Percentiles rank a stretch among this genome's conserved stretches.
Conservation (phyloP, 2,113 vertebrate species). For the Tupaia tana region DNA sequence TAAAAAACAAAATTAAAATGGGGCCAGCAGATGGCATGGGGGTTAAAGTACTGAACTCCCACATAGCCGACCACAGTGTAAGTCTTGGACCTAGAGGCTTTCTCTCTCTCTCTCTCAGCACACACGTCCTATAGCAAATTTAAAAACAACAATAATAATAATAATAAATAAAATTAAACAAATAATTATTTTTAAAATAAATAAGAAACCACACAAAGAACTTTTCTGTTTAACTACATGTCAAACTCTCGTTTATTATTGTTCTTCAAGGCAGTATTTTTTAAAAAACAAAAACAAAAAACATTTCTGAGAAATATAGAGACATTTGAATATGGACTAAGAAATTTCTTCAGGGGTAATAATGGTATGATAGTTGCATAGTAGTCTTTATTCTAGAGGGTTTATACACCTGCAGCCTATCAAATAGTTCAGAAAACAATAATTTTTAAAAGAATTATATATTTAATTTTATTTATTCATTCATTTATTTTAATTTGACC, state of each 20-base stretch:
- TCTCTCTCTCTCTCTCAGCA: too few species aligned
- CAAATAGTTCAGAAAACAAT: not conserved
- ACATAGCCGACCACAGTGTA: too few species aligned
- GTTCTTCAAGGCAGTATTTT: conserved; percentile 6
- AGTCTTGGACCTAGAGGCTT: too few species aligned
- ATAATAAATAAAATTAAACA: too few species aligned
- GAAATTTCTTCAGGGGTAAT: not conserved
- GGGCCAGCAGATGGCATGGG: too few species aligned
- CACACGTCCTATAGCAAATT: too few species aligned
- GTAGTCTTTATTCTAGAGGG: not conserved
- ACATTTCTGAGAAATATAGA: conserved; percentile 31
- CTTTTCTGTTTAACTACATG: not conserved
- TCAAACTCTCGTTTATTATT: conserved; percentile 5
- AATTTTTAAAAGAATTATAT: too few species aligned
- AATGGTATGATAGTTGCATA: not conserved
- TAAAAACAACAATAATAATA: too few species aligned
- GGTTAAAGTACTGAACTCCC: too few species aligned
- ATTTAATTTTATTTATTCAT: too few species aligned
- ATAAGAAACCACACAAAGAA: conserved; percentile 43
- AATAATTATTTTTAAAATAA: not conserved
- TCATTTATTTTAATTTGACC: too few species aligned
- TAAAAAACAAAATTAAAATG: too few species aligned
- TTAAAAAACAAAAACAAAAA: not conserved
- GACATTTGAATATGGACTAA: not conserved
- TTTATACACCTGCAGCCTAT: conserved; percentile 43